Base-by-base conservation (phyloP, 2,797 vertebrate genomes). In the Malacoctenus gilli region DNA sequence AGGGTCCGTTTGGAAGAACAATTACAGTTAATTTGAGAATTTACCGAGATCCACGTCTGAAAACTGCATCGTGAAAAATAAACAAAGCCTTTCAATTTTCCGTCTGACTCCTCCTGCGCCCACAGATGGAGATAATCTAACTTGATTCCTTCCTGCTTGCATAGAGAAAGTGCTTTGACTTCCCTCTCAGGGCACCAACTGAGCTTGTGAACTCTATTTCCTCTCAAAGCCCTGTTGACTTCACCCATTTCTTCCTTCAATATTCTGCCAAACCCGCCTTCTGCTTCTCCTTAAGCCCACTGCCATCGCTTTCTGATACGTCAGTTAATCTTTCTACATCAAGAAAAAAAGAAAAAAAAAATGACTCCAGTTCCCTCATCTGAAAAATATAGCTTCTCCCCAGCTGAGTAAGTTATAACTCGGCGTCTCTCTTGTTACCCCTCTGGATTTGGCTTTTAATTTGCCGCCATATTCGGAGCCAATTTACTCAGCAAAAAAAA, bases 131-230 rank as follows among this genome's bases (percentile, higher is more conserved):
- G 18, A 59, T 36, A 38, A 37, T 42, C 23, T 64, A 38, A 39
- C 32, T 51, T 69, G 60, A 63, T 56, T 70, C 21, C 20, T 15
- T 62, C 30, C 39, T 49, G 25, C 19, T 36, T 44, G 3, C 52
- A 41, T 12, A 15, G 32, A 64, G 23, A 46, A 64, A 55, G 15
- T 7, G 19, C 36, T 10, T 7, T 22, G 32, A 28, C 28, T 60
- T 54, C 1, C 20, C 44, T 55, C 59, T 39, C 10, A 44, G 12
- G 49, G 10, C 54, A 58, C 28, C 40, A 59, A 53, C 50, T 56
- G 56, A 61, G 32, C 30, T 42, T 58, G 36, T 59, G 65, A 68
- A 77, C 59, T 58, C 48, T 38, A 58, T 80, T 83, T 77, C 51
- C 59, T 58, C 44, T 50, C 15, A 71, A 80, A 80, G 62, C 46